Conservation (phyloP, 2,888 invertebrate genomes). For the Rugalucina vietnamica region DNA sequence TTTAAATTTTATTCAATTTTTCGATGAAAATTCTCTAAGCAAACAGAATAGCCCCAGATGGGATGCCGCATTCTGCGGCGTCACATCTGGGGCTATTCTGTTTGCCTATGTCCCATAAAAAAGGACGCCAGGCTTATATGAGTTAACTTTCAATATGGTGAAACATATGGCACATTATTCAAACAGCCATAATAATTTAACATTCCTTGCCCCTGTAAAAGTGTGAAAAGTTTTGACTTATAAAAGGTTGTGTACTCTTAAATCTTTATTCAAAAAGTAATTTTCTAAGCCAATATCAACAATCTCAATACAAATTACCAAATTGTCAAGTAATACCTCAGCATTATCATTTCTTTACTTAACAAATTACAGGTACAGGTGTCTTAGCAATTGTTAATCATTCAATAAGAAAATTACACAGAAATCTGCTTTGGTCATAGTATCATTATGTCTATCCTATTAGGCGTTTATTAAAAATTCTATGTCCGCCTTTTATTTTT, state of each 20-base stretch:
- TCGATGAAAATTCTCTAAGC: too few species aligned
- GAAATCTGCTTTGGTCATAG: not conserved
- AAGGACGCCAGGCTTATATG: too few species aligned
- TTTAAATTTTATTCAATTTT: too few species aligned
- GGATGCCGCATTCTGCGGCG: too few species aligned
- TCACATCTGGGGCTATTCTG: too few species aligned
- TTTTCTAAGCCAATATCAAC: not conserved
- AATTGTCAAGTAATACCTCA: not conserved
- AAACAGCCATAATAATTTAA: not conserved
- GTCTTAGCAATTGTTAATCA: not conserved
- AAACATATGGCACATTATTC: not conserved
- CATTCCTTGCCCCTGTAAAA: not conserved
- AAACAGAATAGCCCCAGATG: too few species aligned
- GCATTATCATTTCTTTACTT: not conserved
- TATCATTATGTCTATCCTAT: not conserved
- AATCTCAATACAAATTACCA: not conserved
- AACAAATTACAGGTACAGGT: not conserved
- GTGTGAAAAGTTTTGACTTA: constrained; percentile 11
- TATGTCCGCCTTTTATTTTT: too few species aligned
- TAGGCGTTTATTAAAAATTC: not conserved
- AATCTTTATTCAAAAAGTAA: not conserved
- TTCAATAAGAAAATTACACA: not conserved
- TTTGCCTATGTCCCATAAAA: too few species aligned
- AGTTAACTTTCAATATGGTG: too few species aligned
- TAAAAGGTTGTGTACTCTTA: not conserved